Percentiles rank a stretch among this genome's conserved stretches.
Conservation (phyloP, 2,797 vertebrate genomes). For the Darevskia nairensis region DNA sequence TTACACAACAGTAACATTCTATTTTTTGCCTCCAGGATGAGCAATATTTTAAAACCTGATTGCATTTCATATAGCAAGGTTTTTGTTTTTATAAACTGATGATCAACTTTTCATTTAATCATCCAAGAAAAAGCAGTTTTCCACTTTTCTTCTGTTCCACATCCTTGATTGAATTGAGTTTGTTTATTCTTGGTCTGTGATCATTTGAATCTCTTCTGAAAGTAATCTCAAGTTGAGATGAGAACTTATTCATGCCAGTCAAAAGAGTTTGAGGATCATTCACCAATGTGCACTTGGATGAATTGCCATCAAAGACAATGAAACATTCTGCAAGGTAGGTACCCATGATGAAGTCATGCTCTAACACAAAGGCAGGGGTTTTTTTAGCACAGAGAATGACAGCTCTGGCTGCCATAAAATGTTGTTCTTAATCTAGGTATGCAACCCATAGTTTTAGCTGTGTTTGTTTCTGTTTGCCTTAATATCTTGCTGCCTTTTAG, state of each 20-base stretch:
- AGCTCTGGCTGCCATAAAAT: too few relatives aligned
- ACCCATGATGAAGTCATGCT: too few relatives aligned
- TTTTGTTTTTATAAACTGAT: conserved; percentile 63
- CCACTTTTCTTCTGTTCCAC: conserved; percentile 98
- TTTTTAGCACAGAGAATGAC: too few relatives aligned
- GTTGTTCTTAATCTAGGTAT: not conserved
- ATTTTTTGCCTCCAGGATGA: conserved; percentile 69
- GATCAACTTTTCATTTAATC: conserved; percentile 80
- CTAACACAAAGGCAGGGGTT: too few relatives aligned
- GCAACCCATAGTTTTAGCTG: not conserved
- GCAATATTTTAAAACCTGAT: conserved; percentile 74
- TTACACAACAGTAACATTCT: conserved; percentile 65
- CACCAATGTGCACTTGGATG: too few relatives aligned
- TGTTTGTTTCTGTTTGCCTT: not conserved
- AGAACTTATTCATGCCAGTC: conserved; percentile 97
- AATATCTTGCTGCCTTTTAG: not conserved
- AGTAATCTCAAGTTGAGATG: conserved; percentile 95
- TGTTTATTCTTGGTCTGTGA: conserved; percentile 98
- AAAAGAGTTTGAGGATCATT: conserved; percentile 88
- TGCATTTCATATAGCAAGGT: conserved; percentile 68
- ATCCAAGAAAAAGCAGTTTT: conserved; percentile 98
- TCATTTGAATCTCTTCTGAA: conserved; percentile 99
- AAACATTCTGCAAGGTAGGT: too few relatives aligned
- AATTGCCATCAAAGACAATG: too few relatives aligned
- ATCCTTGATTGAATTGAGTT: conserved; percentile 98